phyloP scores from a whole-genome alignment of 2,113 vertebrate genomes.

The Psilopsiagon aurifrons region DNA sequence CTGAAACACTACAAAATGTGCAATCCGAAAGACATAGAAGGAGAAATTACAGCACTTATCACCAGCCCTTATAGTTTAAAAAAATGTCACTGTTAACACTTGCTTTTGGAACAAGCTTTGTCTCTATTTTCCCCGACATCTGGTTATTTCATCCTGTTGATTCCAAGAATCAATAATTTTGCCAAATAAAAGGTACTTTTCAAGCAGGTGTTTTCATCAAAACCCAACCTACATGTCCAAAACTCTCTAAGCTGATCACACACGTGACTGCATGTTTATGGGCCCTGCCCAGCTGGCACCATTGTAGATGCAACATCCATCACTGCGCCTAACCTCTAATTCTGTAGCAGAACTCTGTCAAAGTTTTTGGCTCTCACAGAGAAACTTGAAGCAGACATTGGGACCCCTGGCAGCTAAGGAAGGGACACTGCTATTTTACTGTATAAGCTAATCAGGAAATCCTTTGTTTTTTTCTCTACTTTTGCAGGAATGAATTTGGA shows the following conservation, averaged over 20 bases:
- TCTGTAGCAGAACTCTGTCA: background rate
- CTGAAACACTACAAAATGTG: background rate
- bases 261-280: fast-evolving
- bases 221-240: background rate
- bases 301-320: fast-evolving
- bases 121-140: background rate
- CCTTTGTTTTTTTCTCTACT: background rate
- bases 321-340: fast-evolving
- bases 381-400: fast-evolving
- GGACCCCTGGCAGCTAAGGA: background rate
- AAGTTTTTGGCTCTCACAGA: background rate
- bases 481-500: background rate
- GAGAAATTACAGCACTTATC: background rate
- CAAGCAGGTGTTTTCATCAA: background rate
- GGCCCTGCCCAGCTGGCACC: background rate
- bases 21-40: background rate
- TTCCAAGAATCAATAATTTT: background rate
- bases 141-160: background rate
- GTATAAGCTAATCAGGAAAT: background rate
- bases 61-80: background rate
- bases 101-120: background rate
- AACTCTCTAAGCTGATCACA: background rate
- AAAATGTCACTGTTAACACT: background rate
- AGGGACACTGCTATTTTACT: background rate
- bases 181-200: background rate